Base-by-base conservation (phyloP, 2,888 invertebrate genomes). In the Mythimna albipuncta region DNA sequence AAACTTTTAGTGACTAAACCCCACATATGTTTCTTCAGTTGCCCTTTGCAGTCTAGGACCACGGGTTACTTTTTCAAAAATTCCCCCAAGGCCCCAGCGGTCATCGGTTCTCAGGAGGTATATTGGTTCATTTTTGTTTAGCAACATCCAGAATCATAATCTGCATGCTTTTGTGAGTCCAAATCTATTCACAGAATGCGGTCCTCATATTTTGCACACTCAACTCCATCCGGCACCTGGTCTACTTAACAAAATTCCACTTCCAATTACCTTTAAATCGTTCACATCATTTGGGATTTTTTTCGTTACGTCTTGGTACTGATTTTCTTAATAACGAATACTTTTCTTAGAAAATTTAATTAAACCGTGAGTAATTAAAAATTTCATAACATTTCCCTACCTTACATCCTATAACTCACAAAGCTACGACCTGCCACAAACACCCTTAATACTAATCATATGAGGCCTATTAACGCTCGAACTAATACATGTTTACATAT, bases 401-500 rank as follows among this genome's bases (percentile, higher is more conserved):
- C 4, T 52, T 16, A 26, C 35, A 10, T 21, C 4, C 11, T 16
- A 0, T 0, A 26, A n/a, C 26, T n/a, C n/a, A 13, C 26, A 26
- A 47, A 47, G 19, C 35, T 26, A 2, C 26, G 75, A 64, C 54
- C 75, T 55, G 69, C 11, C 16, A 21, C 35, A 61, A 44, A 35
- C 64, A 61, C 77, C 62, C 63, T 64, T 61, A 71, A 68, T 47
- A 47, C 47, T 50, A 50, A 79, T 79, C 84, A 82, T 81, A 78
- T 77, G 83, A 77, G 72, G 35, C 65, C 38, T 16, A 77, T 82
- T 76, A 72, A 58, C 52, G 52, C 35, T 50, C 57, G 41, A 59
- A 57, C 62, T 62, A 38, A 58, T 65, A 63, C 21, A 62, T 84
- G 84, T 84, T 84, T 83, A 84, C 84, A 69, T 63, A 52, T 35